Conservation (phyloP, 2,888 invertebrate genomes). For the Trissonchulus sp. region DNA sequence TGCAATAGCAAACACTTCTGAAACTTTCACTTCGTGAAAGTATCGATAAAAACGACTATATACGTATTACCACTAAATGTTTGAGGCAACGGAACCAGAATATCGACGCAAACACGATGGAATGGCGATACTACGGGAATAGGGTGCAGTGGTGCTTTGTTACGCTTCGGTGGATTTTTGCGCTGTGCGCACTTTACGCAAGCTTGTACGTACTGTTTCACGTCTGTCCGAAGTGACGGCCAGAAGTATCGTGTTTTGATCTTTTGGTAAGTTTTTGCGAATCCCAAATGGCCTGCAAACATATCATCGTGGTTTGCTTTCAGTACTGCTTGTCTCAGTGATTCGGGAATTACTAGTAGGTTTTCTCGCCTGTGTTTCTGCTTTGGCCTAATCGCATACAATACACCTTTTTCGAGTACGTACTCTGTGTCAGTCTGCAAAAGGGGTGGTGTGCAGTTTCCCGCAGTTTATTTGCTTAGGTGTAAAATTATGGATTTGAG, state of each 20-base stretch:
- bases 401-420: no score
- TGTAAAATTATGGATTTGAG: no score
- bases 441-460: no score
- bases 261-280: neutral
- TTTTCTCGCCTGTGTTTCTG: no score
- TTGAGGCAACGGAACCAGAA: neutral
- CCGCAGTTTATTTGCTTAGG: no score
- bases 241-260: neutral
- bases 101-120: neutral
- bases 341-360: neutral
- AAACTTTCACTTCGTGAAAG: conserved; percentile 24
- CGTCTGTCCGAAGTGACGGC: neutral
- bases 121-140: neutral
- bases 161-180: neutral
- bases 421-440: no score
- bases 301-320: conserved; percentile 12
- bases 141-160: neutral
- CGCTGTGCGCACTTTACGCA: neutral
- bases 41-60: conserved; percentile 22
- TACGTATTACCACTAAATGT: conserved; percentile 23
- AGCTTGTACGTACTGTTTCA: neutral
- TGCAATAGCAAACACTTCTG: no score
- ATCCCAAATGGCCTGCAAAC: no score
- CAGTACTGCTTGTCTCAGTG: neutral
- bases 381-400: no score